phyloP scores from a whole-genome alignment of 2,113 vertebrate genomes.

The Zingel zingel region DNA sequence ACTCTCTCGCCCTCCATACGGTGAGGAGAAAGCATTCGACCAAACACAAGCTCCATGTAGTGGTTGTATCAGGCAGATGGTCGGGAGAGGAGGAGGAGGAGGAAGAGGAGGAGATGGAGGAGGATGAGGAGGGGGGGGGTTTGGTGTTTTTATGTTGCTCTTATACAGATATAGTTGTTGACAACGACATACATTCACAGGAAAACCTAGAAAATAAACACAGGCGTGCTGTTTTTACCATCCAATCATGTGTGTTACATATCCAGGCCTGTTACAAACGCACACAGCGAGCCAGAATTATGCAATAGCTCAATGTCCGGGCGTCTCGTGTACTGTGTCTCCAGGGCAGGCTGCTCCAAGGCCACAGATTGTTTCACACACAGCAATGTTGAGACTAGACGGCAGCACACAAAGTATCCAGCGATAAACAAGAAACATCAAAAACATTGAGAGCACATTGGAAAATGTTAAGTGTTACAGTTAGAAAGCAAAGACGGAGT shows the following conservation, averaged over 20 bases:
- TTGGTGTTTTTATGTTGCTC: constrained; percentile 53
- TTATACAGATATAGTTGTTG: constrained; percentile 38
- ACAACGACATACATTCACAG: constrained; percentile 18
- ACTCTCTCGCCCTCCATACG: constrained; percentile 8
- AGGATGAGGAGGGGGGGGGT: neutral
- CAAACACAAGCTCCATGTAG: constrained; percentile 60
- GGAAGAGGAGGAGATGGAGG: constrained; percentile 7
- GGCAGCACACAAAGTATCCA: neutral
- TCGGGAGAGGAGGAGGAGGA: constrained; percentile 34
- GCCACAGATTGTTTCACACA: constrained; percentile 43
- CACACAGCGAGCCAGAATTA: constrained; percentile 49
- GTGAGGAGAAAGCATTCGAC: constrained; percentile 40
- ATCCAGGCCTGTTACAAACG: constrained; percentile 41
- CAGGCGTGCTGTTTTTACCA: constrained; percentile 16
- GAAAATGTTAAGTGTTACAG: neutral
- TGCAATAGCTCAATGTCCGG: constrained; percentile 48
- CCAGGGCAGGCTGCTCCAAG: constrained; percentile 43
- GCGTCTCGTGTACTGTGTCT: constrained; percentile 16
- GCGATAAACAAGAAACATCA: neutral
- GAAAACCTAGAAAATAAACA: constrained; percentile 41
- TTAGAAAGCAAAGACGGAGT: neutral
- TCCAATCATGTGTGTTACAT: constrained; percentile 23
- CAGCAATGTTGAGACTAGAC: constrained; percentile 38
- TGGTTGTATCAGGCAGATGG: constrained; percentile 66
- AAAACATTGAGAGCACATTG: constrained; percentile 17